These are phyloP conservation scores for Dermochelys coriacea DNA, from an alignment of 2,797 vertebrate species.

Conservation along the genomic window DNA sequence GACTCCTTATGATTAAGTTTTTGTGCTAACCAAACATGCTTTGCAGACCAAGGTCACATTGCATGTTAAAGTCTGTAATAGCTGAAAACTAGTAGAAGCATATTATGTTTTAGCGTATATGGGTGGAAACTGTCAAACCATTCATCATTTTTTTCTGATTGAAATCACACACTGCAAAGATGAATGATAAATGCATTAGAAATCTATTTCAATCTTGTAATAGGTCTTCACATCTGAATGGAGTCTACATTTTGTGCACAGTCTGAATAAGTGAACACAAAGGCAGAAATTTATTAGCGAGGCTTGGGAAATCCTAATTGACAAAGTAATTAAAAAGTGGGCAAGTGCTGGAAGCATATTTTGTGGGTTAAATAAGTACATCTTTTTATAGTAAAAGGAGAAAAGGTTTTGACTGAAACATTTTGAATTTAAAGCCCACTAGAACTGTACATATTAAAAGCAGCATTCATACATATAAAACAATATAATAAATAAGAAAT, in stretches of 20 bases:
- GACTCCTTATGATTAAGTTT: conserved; percentile 90
- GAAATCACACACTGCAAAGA: conserved; percentile 80
- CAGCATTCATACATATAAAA: conserved; percentile 3
- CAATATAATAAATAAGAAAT: conserved; percentile 55
- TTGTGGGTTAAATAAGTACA: conserved; percentile 18
- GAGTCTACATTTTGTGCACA: conserved; percentile 54
- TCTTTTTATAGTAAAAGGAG: conserved; percentile 3
- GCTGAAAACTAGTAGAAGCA: conserved; percentile 65
- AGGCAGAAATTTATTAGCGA: conserved; percentile 64
- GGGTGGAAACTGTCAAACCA: conserved; percentile 75
- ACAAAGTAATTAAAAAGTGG: conserved; percentile 72
- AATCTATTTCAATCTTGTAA: conserved; percentile 82
- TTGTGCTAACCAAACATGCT: conserved; percentile 86
- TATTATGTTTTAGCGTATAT: conserved; percentile 76
- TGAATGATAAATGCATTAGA: conserved; percentile 78
- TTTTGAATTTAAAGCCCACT: conserved; percentile 59
- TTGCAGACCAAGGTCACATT: conserved; percentile 88
- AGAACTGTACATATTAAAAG: conserved; percentile 58
- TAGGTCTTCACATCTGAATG: conserved; percentile 77
- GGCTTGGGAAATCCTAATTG: conserved; percentile 53
- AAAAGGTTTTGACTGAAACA: conserved; percentile 42
- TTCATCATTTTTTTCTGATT: conserved; percentile 76
- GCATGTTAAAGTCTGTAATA: conserved; percentile 81
- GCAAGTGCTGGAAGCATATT: conserved; percentile 33
- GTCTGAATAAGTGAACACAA: conserved; percentile 59